phyloP scores from a whole-genome alignment of 2,888 invertebrate genomes.

The Apotomis capreana region DNA sequence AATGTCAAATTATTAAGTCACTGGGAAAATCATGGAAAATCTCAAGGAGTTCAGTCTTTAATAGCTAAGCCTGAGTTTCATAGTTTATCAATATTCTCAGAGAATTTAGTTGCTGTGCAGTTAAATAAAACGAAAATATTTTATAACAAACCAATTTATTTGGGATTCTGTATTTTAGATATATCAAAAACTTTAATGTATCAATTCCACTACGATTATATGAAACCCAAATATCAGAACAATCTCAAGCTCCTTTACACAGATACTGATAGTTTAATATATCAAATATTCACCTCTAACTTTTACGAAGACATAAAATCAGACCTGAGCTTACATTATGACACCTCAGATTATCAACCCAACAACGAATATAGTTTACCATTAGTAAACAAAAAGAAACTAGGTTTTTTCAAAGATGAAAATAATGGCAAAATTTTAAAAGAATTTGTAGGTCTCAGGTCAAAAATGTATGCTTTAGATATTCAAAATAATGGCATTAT shows the following conservation, averaged over 20 bases:
- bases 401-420: background rate
- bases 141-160: background rate
- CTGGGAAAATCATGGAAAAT: background rate
- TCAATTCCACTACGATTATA: no score
- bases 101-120: background rate
- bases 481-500: background rate
- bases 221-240: no score
- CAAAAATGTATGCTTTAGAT: background rate
- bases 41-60: background rate
- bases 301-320: background rate
- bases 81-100: background rate
- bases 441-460: background rate
- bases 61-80: background rate
- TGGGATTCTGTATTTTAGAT: background rate
- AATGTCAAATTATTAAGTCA: slow-evolving; percentile 13
- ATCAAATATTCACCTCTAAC: no score
- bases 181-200: no score
- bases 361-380: background rate
- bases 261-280: no score
- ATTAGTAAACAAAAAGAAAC: background rate
- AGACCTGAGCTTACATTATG: background rate
- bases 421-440: background rate
- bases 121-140: background rate
- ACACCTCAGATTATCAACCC: background rate
- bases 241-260: no score